Conservation (phyloP, 2,113 vertebrate genomes). For the Hiodon tergisus region DNA sequence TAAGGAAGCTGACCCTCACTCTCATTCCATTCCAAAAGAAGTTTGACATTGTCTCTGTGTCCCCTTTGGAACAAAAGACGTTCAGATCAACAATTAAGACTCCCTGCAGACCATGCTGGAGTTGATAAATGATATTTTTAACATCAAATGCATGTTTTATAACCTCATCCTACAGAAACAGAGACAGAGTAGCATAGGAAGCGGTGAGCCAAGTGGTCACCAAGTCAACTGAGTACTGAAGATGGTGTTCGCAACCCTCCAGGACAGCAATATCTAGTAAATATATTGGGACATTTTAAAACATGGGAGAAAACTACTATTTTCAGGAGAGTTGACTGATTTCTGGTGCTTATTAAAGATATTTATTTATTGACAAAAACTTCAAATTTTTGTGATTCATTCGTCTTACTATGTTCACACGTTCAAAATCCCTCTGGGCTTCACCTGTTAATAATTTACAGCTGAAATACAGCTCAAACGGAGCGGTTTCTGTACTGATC, state of each 20-base stretch:
- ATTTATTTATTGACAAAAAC: neutral
- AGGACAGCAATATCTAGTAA: neutral
- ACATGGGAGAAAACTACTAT: neutral
- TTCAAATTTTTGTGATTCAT: no score
- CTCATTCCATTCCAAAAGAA: neutral
- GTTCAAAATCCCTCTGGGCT: no score
- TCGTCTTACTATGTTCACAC: no score
- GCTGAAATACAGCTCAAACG: no score
- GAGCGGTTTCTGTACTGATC: no score
- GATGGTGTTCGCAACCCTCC: neutral
- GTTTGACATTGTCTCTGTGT: neutral
- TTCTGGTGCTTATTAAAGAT: slow-evolving; percentile 10
- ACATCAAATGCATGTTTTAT: neutral
- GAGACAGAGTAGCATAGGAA: neutral
- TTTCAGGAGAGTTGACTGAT: slow-evolving; percentile 10
- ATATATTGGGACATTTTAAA: neutral
- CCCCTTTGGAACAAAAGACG: neutral
- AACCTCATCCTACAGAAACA: neutral
- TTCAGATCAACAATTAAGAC: neutral
- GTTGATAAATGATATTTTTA: neutral
- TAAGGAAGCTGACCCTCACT: slow-evolving; percentile 12
- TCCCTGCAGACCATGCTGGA: neutral
- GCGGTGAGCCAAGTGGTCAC: neutral
- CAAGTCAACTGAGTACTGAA: slow-evolving; percentile 1
- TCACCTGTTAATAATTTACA: no score